Base-by-base conservation (phyloP, 92 coral and sea anemone species). In the Plumapathes pennacea region DNA sequence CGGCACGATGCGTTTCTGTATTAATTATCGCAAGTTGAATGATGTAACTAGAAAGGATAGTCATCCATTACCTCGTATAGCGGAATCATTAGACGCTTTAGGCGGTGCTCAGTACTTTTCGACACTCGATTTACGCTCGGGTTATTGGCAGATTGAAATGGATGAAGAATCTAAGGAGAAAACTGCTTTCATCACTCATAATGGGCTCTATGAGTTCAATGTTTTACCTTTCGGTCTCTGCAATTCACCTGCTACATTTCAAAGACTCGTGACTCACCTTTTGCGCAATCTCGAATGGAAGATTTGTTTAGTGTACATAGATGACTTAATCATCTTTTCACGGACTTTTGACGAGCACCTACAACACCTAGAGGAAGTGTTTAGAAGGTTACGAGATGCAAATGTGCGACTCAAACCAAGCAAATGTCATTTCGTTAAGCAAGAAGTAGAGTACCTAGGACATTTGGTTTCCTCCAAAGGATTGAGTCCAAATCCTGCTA, bases 181-280 rank as follows among this genome's bases (percentile, higher is more conserved):
- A 26, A 44, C 84, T 2, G 80, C 85, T 2, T 63, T 84, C 32
- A 55, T 71, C 38, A 77, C 85, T 2, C 77, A 84, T 27, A 78
- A 62, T 18, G 77, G 90, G 4, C 46, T 84, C 3, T 77, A 48
- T 20, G 74, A 82, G 26, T 77, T 71, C 14, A 37, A 73, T 0
- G 43, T 47, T 3, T 60, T 83, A n/a, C 81, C 90, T 4, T 83
- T 77, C 29, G 81, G 76, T 12, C 56, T 83, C 5, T 60, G 70
- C 34, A 69, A 67, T 46, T 44, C 73, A 13, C 84, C 89, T 4
- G 85, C 81, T 4, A 77, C 77, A 21, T 83, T 76, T 32, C 84
- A 83, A 43, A 54, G 74, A 13, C 36, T 58, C 30, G 57, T 69
- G 71, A 67, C 57, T 2, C 75, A 69, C 53, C 41, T 63, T 7